A percentile compares a stretch with the other conserved stretches of the same genome.
These are phyloP conservation scores for Pocillopora verrucosa DNA, from an alignment of 64 coral and sea anemone genomes.

Conservation along the genomic window DNA sequence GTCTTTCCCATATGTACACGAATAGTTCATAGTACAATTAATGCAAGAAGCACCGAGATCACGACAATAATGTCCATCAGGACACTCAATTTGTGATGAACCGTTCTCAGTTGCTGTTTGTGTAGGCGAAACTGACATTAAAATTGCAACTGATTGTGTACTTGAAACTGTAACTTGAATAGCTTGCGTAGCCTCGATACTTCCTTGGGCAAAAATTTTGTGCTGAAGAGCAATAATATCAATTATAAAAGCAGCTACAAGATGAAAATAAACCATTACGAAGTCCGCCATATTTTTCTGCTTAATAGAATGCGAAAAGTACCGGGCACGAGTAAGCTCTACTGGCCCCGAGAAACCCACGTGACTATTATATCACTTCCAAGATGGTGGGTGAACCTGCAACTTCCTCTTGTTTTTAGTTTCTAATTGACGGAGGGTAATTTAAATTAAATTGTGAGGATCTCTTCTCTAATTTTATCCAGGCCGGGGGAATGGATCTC, in stretches of 20 bases:
- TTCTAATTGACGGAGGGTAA: neutral
- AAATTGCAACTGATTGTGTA: conserved; percentile 22
- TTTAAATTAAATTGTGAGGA: neutral
- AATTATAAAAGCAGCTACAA: conserved; percentile 8
- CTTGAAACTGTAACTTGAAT: conserved; percentile 21
- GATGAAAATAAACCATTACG: neutral
- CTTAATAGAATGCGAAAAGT: neutral
- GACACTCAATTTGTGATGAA: conserved; percentile 6
- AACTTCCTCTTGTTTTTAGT: neutral
- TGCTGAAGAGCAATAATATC: conserved; percentile 2
- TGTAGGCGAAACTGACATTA: conserved; percentile 10
- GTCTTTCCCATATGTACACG: conserved; percentile 85
- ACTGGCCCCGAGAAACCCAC: conserved; percentile 31
- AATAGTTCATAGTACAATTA: conserved; percentile 59
- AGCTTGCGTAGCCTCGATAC: neutral
- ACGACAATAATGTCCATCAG: conserved; percentile 56
- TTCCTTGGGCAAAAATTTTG: neutral
- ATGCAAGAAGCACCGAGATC: conserved; percentile 78
- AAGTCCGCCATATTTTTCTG: conserved; percentile 40
- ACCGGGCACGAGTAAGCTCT: conserved; percentile 28
- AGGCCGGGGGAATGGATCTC: conserved; percentile 94
- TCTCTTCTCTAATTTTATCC: neutral
- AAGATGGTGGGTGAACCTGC: conserved; percentile 89
- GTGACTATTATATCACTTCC: conserved; percentile 88
- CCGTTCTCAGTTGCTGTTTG: neutral